Percentiles rank a stretch among this genome's conserved stretches.
Conservation (phyloP, 1,140 invertebrate species). For the Nixonia krombeini region DNA sequence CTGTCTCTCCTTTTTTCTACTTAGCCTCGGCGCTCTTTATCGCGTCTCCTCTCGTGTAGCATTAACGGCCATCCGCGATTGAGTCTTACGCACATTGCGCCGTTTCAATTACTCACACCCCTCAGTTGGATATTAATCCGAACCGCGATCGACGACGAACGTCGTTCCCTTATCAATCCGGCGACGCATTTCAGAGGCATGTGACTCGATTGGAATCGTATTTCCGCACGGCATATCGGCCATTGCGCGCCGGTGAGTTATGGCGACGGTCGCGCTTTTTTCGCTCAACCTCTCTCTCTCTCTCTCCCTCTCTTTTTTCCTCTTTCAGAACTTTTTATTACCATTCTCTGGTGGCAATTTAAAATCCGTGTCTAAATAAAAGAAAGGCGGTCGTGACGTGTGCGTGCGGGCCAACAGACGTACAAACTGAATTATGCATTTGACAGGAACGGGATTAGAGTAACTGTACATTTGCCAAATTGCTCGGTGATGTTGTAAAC, state of each 20-base stretch:
- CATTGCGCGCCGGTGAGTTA: constrained; percentile 22
- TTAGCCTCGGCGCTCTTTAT: constrained; percentile 7
- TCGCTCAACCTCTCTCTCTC: too few relatives aligned
- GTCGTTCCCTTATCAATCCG: too few relatives aligned
- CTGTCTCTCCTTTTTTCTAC: constrained; percentile 17
- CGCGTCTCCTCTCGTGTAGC: constrained; percentile 1
- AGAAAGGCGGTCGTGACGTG: constrained; percentile 25
- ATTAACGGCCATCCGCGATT: constrained; percentile 2
- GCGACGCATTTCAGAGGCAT: too few relatives aligned
- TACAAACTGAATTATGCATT: too few relatives aligned
- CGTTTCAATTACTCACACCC: neutral
- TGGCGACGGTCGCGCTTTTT: constrained; percentile 12
- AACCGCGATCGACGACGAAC: too few relatives aligned
- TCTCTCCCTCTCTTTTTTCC: constrained; percentile 6
- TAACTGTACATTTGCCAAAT: too few relatives aligned
- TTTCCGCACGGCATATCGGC: neutral
- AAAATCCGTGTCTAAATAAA: constrained; percentile 46
- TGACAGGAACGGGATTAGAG: too few relatives aligned
- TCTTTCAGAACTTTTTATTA: constrained; percentile 39
- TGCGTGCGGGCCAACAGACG: too few relatives aligned
- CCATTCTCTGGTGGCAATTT: constrained; percentile 49
- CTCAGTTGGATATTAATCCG: too few relatives aligned
- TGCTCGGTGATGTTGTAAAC: too few relatives aligned
- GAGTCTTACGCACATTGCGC: neutral
- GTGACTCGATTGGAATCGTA: constrained; percentile 11